These are phyloP conservation scores for Umimayanthus kanabou DNA, from an alignment of 92 coral and sea anemone species.

Conservation along the genomic window DNA sequence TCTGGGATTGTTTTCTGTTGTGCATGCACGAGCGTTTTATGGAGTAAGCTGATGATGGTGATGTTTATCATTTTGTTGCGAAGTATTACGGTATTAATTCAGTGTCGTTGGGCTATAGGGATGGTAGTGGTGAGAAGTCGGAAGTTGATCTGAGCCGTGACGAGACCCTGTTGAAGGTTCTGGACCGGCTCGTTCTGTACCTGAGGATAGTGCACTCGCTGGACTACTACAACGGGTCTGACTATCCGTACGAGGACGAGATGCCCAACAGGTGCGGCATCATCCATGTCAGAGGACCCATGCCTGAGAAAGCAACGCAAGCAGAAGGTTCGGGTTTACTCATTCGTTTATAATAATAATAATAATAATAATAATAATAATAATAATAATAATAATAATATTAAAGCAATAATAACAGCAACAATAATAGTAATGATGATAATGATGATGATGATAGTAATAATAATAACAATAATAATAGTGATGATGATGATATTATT, in stretches of 20 bases:
- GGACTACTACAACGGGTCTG: conserved; percentile 94
- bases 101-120: conserved; percentile 8
- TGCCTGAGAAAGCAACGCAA: conserved; percentile 87
- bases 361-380: too few relatives aligned
- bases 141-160: conserved; percentile 79
- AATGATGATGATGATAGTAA: too few relatives aligned
- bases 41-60: too few relatives aligned
- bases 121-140: conserved; percentile 59
- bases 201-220: conserved; percentile 91
- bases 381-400: too few relatives aligned
- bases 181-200: conserved; percentile 83
- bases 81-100: too few relatives aligned
- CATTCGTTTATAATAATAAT: background rate
- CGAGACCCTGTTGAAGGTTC: conserved; percentile 69
- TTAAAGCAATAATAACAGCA: too few relatives aligned
- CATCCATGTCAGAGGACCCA: conserved; percentile 81
- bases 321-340: conserved; percentile 70
- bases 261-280: conserved; percentile 99
- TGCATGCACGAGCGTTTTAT: too few relatives aligned
- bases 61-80: too few relatives aligned
- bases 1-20: too few relatives aligned
- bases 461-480: too few relatives aligned
- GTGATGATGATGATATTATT: too few relatives aligned
- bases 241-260: conserved; percentile 96
- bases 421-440: too few relatives aligned